Evolutionary conservation across 1,140 invertebrate genomes (phyloP).

Genomic region (Prorops nasuta): DNA sequence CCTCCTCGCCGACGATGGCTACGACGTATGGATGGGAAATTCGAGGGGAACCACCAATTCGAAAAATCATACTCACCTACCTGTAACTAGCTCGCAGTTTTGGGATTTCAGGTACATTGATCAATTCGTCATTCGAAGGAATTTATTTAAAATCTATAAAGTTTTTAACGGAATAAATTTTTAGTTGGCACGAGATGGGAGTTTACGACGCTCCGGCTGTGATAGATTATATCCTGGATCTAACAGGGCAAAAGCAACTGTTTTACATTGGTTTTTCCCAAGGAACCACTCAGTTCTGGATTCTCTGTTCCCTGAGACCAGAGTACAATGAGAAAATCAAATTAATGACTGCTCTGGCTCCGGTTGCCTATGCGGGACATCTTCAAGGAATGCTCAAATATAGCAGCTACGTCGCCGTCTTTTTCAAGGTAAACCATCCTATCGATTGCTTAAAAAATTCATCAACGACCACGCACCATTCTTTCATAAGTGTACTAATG

Average conservation of each 20-base stretch:
- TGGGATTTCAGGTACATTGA: conserved; percentile 55
- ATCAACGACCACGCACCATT: neutral
- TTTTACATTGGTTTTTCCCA: conserved; percentile 62
- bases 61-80: conserved; percentile 54
- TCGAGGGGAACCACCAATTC: conserved; percentile 66
- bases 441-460: neutral
- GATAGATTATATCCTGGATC: conserved; percentile 65
- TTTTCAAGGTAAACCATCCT: conserved; percentile 2
- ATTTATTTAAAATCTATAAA: neutral
- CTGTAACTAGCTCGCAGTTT: conserved; percentile 51
- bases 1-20: conserved; percentile 61
- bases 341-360: conserved; percentile 52
- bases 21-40: conserved; percentile 72
- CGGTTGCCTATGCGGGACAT: conserved; percentile 43
- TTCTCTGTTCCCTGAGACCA: conserved; percentile 56
- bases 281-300: conserved; percentile 58
- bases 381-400: conserved; percentile 4
- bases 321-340: conserved; percentile 59
- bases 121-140: neutral
- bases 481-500: neutral
- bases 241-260: conserved; percentile 55
- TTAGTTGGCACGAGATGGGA: conserved; percentile 62
- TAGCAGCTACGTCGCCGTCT: neutral
- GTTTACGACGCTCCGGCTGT: conserved; percentile 68
- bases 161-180: neutral